Conservation (phyloP, 2,888 invertebrate genomes). For the Epiblema foenella region DNA sequence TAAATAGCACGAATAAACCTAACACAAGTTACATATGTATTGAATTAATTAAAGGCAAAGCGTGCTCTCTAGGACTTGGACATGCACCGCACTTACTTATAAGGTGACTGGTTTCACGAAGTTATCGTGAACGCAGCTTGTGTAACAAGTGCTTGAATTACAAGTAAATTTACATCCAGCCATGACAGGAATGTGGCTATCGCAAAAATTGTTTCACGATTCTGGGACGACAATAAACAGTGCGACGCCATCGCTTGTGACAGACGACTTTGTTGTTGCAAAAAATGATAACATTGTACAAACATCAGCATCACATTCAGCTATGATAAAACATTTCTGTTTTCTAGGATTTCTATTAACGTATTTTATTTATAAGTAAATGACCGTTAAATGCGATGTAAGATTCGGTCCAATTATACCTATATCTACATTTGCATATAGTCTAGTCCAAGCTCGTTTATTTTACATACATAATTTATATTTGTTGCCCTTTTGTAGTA, state of each 20-base stretch:
- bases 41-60: constrained; percentile 27
- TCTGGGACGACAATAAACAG: constrained; percentile 45
- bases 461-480: not conserved
- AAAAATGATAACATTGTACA: constrained; percentile 21
- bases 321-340: not conserved
- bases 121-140: constrained; percentile 19
- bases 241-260: constrained; percentile 39
- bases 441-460: not conserved
- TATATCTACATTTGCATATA: not conserved
- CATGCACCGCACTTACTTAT: constrained; percentile 31
- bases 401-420: not conserved
- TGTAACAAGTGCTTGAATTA: constrained; percentile 40
- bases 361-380: not conserved
- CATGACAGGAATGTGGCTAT: constrained; percentile 37
- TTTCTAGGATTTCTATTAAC: not conserved
- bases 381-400: not conserved
- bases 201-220: constrained; percentile 42
- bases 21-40: constrained; percentile 7
- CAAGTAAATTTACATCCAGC: constrained; percentile 34
- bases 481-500: not conserved
- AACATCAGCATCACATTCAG: not conserved
- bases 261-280: constrained; percentile 29
- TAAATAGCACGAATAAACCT: constrained; percentile 40
- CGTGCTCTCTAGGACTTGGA: constrained; percentile 26
- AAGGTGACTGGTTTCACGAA: constrained; percentile 36